Conservation (phyloP, 2,113 vertebrate genomes). For the Ageneiosus marmoratus region DNA sequence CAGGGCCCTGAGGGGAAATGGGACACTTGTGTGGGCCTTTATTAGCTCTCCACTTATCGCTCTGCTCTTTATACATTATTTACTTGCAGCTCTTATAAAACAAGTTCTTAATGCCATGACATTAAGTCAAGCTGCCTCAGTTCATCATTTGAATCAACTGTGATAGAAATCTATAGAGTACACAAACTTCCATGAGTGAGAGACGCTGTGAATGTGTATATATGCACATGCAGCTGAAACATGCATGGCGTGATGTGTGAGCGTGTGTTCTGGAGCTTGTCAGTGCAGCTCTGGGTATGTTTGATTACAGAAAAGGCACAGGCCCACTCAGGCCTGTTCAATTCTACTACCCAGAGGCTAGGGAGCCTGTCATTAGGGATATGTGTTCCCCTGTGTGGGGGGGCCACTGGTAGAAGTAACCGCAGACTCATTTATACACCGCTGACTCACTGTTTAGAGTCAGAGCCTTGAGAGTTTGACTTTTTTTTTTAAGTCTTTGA, state of each 20-base stretch:
- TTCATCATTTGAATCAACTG: not conserved
- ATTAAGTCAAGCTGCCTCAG: not conserved
- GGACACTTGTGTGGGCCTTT: not conserved
- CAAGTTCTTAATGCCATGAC: not conserved
- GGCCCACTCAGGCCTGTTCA: conserved; percentile 49
- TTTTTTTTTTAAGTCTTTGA: conserved; percentile 35
- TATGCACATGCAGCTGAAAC: conserved; percentile 8
- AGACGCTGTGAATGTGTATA: not conserved
- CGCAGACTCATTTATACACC: conserved; percentile 49
- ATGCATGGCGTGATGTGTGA: conserved; percentile 30
- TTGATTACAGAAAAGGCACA: conserved; percentile 69
- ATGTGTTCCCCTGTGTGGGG: conserved; percentile 44
- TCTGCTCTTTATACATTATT: not conserved
- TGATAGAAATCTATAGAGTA: not conserved
- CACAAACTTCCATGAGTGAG: not conserved
- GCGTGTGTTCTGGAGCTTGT: conserved; percentile 59
- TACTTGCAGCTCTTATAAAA: not conserved
- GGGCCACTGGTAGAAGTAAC: conserved; percentile 42
- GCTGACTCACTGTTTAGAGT: conserved; percentile 54
- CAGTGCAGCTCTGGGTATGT: conserved; percentile 63
- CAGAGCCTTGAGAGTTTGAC: conserved; percentile 23
- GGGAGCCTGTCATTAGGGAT: conserved; percentile 41
- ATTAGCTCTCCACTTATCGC: not conserved
- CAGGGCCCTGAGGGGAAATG: conserved; percentile 17
- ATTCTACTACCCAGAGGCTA: conserved; percentile 34